phyloP scores from a whole-genome alignment of 2,888 invertebrate species.

The Pelosia muscerda region DNA sequence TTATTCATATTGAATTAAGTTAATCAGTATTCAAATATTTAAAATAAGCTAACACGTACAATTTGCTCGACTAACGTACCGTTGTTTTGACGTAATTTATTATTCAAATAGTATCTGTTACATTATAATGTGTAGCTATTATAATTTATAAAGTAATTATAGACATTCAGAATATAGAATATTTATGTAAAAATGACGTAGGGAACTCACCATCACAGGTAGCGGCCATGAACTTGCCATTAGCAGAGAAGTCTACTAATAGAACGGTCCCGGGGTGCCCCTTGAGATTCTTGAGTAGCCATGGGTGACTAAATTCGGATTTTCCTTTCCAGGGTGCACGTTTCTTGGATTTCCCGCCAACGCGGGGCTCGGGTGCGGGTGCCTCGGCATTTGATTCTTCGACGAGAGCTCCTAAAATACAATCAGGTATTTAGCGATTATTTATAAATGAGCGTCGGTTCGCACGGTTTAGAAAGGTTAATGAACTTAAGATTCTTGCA shows the following conservation, averaged over 20 bases:
- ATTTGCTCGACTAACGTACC: conserved; percentile 26
- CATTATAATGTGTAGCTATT: conserved; percentile 29
- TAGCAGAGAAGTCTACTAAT: conserved; percentile 93
- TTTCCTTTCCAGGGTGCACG: conserved; percentile 81
- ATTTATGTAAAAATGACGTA: conserved; percentile 23
- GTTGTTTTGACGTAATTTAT: conserved; percentile 20
- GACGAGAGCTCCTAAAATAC: conserved; percentile 65
- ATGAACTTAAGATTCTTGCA: conserved; percentile 49
- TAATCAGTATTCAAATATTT: conserved; percentile 40
- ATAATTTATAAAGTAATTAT: conserved; percentile 26
- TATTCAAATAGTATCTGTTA: conserved; percentile 17
- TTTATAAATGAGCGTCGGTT: conserved; percentile 22
- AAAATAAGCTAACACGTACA: conserved; percentile 25
- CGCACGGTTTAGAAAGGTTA: conserved; percentile 32
- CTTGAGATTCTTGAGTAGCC: conserved; percentile 93
- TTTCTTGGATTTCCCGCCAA: conserved; percentile 84
- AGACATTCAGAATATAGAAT: conserved; percentile 29
- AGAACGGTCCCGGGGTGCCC: conserved; percentile 92
- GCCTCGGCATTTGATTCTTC: conserved; percentile 70
- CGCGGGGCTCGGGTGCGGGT: conserved; percentile 63
- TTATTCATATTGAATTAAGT: conserved; percentile 32
- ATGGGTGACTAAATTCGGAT: conserved; percentile 89
- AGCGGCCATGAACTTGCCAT: conserved; percentile 94
- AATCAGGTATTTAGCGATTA: conserved; percentile 19
- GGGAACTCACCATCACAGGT: conserved; percentile 92